phyloP scores from a whole-genome alignment of 1,140 invertebrate species.

The Drosophila subpulchrella region DNA sequence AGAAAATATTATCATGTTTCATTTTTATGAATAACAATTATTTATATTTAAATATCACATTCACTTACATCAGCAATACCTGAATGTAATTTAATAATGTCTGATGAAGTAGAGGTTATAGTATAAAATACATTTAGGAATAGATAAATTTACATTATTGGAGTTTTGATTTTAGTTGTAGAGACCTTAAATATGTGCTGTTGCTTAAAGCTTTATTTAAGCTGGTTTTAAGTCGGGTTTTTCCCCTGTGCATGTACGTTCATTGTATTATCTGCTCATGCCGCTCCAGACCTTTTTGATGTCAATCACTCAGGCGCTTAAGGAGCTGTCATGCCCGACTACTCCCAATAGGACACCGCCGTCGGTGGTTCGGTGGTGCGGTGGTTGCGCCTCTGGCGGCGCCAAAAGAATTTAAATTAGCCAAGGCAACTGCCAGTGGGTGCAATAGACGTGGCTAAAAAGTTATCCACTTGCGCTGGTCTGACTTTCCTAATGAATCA shows the following conservation, averaged over 20 bases:
- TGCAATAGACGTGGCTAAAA: slow-evolving; percentile 60
- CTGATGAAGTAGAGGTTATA: no score
- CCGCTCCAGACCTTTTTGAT: slow-evolving; percentile 72
- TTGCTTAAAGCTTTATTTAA: not conserved
- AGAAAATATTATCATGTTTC: no score
- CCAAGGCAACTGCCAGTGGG: slow-evolving; percentile 56
- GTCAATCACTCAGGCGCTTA: slow-evolving; percentile 82
- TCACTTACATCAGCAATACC: no score
- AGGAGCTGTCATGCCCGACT: slow-evolving; percentile 76
- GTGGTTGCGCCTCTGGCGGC: slow-evolving; percentile 38
- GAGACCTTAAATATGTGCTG: not conserved
- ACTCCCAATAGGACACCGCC: slow-evolving; percentile 60
- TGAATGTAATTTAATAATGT: no score
- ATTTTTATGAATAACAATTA: no score
- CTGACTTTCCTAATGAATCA: slow-evolving; percentile 75
- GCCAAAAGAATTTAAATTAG: slow-evolving; percentile 81
- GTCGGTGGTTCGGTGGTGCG: slow-evolving; percentile 2
- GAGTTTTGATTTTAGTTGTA: no score
- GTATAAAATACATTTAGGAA: no score
- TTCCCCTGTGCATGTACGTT: slow-evolving; percentile 3
- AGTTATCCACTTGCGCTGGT: slow-evolving; percentile 56
- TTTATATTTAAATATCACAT: no score
- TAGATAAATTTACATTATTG: no score
- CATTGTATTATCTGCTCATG: slow-evolving; percentile 39
- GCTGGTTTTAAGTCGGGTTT: not conserved